These are phyloP conservation scores for Carterocephalus palaemon DNA, from an alignment of 2,888 invertebrate species.

Conservation along the genomic window DNA sequence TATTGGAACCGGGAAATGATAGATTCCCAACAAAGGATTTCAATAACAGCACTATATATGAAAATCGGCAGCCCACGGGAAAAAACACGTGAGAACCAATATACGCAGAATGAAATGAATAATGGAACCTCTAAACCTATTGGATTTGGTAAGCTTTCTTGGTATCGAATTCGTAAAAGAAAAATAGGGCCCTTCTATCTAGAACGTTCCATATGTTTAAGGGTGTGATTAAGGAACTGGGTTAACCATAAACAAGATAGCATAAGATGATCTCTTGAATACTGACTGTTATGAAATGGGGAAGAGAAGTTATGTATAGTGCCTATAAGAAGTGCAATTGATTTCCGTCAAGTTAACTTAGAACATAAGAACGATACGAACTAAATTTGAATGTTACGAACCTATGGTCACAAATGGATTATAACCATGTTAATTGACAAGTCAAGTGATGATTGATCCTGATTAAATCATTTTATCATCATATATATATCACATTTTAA, in stretches of 20 bases:
- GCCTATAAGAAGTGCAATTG: no score
- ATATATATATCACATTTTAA: no score
- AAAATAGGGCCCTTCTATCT: slow-evolving; percentile 28
- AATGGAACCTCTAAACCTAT: slow-evolving; percentile 52
- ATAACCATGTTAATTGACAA: no score
- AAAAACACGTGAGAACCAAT: slow-evolving; percentile 24
- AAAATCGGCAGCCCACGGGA: slow-evolving; percentile 20
- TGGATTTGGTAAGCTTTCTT: slow-evolving; percentile 39
- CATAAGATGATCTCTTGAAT: no score
- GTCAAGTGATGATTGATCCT: no score
- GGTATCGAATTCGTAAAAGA: slow-evolving; percentile 29
- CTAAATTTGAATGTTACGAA: no score
- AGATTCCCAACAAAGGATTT: slow-evolving; percentile 18
- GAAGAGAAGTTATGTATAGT: no score
- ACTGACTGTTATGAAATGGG: no score
- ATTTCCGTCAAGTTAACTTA: no score
- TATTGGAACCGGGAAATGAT: slow-evolving; percentile 12
- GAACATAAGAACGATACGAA: no score
- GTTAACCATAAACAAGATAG: not conserved
- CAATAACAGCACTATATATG: slow-evolving; percentile 25
- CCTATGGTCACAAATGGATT: no score
- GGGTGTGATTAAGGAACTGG: slow-evolving; percentile 4
- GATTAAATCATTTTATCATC: no score
- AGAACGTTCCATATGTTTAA: slow-evolving; percentile 21
- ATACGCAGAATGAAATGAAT: slow-evolving; percentile 52